Evolutionary conservation across 64 coral and sea anemone genomes (phyloP).

Genomic region (Montipora efflorescens): DNA sequence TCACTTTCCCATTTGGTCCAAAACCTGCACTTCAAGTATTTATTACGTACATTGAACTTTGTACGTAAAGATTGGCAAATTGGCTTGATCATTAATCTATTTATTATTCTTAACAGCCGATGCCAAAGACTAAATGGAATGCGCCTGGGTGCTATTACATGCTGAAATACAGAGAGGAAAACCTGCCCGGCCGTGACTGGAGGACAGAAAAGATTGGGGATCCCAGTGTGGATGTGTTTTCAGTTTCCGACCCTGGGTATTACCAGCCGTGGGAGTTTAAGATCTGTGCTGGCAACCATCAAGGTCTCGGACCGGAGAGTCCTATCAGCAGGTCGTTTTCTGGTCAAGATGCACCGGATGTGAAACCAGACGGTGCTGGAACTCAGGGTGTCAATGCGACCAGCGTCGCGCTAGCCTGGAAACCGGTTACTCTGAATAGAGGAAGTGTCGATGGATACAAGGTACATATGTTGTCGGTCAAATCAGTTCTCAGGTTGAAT

Average conservation of each 20-base stretch:
- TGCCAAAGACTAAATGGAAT: slow-evolving; percentile 70
- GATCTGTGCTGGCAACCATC: slow-evolving; percentile 58
- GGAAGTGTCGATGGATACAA: slow-evolving; percentile 91
- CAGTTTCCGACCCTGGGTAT: slow-evolving; percentile 63
- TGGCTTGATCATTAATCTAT: background rate
- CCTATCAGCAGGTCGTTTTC: slow-evolving; percentile 43
- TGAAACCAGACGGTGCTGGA: slow-evolving; percentile 38
- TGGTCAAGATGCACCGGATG: slow-evolving; percentile 77
- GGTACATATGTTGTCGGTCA: slow-evolving; percentile 32
- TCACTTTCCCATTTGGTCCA: too few species aligned
- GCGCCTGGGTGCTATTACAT: slow-evolving; percentile 69
- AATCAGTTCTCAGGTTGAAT: too few species aligned
- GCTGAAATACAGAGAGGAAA: slow-evolving; percentile 30
- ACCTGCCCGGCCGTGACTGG: background rate
- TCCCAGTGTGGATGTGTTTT: background rate
- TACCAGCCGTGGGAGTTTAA: slow-evolving; percentile 78
- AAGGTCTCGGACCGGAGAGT: slow-evolving; percentile 56
- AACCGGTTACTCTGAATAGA: slow-evolving; percentile 42
- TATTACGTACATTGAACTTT: too few species aligned
- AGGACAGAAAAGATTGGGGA: slow-evolving; percentile 6
- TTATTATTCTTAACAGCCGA: slow-evolving; percentile 23
- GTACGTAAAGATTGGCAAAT: too few species aligned
- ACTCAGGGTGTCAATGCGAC: slow-evolving; percentile 34
- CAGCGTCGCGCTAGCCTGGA: slow-evolving; percentile 59
- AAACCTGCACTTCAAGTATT: too few species aligned